phyloP scores from a whole-genome alignment of 2,888 invertebrate genomes.

The Eurytoma californica region DNA sequence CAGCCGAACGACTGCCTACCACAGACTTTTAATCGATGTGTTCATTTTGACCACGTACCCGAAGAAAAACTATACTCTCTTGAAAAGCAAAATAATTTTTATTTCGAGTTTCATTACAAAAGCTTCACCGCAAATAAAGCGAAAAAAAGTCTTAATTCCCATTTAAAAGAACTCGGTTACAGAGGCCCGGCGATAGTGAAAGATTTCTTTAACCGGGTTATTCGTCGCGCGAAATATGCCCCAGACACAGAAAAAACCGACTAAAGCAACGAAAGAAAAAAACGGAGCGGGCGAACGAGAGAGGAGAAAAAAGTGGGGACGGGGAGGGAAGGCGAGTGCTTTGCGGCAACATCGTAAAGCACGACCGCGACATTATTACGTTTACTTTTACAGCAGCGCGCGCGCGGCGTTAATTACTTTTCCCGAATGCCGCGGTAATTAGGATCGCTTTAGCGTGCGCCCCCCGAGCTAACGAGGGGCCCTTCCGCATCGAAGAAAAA shows the following conservation, averaged over 20 bases:
- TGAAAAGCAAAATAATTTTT: too few species aligned
- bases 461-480: neutral
- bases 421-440: slow-evolving; percentile 23
- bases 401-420: slow-evolving; percentile 17
- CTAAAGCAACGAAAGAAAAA: neutral
- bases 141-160: too few species aligned
- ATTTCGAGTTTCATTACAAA: neutral
- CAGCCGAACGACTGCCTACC: too few species aligned
- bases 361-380: slow-evolving; percentile 23
- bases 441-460: neutral
- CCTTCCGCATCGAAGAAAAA: neutral
- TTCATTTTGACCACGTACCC: too few species aligned
- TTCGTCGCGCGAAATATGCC: too few species aligned
- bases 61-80: too few species aligned
- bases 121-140: neutral
- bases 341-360: slow-evolving; percentile 26
- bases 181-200: neutral
- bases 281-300: neutral
- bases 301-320: too few species aligned
- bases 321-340: neutral
- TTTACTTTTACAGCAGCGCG: slow-evolving; percentile 7
- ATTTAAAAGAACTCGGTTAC: neutral
- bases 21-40: too few species aligned
- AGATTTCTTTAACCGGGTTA: slow-evolving; percentile 1
- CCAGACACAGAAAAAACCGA: neutral